Evolutionary conservation across 2,113 vertebrate species (phyloP).

Genomic region (Lagopus muta): DNA sequence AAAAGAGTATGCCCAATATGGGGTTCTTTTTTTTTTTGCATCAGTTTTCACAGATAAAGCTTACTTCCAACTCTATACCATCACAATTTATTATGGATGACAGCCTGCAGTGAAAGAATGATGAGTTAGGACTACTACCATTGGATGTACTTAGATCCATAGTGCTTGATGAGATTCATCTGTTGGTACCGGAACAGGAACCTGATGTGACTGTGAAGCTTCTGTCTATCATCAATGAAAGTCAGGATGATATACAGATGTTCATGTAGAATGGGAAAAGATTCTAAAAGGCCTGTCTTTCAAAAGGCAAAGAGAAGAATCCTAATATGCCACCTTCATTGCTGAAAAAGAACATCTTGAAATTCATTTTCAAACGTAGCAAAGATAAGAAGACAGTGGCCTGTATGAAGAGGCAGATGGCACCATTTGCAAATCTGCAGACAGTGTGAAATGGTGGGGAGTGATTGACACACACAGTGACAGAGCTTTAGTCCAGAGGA

Average conservation of each 20-base stretch:
- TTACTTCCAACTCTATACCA: not conserved
- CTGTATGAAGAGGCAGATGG: conserved; percentile 65
- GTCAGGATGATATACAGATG: not conserved
- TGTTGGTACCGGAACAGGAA: not conserved
- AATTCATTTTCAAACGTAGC: conserved; percentile 36
- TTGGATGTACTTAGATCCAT: not conserved
- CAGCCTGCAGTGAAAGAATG: not conserved
- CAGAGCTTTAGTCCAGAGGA: conserved; percentile 60
- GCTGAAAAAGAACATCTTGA: conserved; percentile 67
- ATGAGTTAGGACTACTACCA: not conserved
- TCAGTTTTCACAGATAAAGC: not conserved
- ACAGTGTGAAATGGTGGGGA: conserved; percentile 55
- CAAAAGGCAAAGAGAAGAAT: not conserved
- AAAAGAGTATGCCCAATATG: not conserved
- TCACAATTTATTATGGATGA: not conserved
- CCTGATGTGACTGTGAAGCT: not conserved
- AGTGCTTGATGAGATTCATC: not conserved
- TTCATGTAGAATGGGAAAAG: not conserved
- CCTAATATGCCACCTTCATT: conserved; percentile 16
- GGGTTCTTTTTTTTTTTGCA: not conserved
- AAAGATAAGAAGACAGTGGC: conserved; percentile 54
- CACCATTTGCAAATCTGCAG: conserved; percentile 66
- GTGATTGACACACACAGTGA: conserved; percentile 61
- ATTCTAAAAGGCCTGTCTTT: not conserved
- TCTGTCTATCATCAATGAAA: not conserved